phyloP scores from a whole-genome alignment of 2,888 invertebrate species.

The Tuberolachnus salignus region DNA sequence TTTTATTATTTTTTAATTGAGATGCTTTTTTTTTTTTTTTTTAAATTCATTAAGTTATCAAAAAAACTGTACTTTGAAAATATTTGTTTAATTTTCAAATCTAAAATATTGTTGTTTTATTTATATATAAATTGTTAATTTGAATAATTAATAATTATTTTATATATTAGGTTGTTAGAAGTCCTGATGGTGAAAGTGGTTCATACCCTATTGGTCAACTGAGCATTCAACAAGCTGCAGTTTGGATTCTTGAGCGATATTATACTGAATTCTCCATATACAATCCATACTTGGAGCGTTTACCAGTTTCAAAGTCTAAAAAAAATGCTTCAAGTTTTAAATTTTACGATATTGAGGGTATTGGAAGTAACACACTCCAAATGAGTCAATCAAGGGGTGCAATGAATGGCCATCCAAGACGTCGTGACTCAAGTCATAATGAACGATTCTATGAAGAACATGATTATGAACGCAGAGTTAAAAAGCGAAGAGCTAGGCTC shows the following conservation, averaged over 20 bases:
- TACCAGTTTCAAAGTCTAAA: conserved; percentile 83
- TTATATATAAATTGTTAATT: not conserved
- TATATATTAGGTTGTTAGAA: conserved; percentile 73
- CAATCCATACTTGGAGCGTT: conserved; percentile 92
- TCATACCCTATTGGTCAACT: conserved; percentile 88
- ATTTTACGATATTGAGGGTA: conserved; percentile 95
- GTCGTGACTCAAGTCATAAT: conserved; percentile 92
- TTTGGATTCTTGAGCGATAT: conserved; percentile 89
- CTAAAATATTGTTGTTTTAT: not conserved
- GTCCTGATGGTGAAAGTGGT: conserved; percentile 91
- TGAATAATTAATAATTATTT: conserved; percentile 12
- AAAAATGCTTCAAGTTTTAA: conserved; percentile 84
- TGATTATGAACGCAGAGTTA: conserved; percentile 90
- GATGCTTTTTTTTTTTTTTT: not conserved
- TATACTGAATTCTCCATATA: conserved; percentile 96
- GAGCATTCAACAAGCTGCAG: conserved; percentile 93
- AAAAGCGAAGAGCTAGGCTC: conserved; percentile 87
- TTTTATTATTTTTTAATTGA: not conserved
- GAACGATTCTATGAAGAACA: conserved; percentile 98
- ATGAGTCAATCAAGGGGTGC: conserved; percentile 73
- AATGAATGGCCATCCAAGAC: conserved; percentile 77
- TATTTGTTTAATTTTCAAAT: not conserved
- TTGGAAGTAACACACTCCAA: conserved; percentile 65
- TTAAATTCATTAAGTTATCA: not conserved
- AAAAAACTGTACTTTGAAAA: no score